Evolutionary conservation across 2,113 vertebrate genomes (phyloP), one percentile per base, ranked within the genome.

Genomic region (Macroglossus sobrinus): DNA sequence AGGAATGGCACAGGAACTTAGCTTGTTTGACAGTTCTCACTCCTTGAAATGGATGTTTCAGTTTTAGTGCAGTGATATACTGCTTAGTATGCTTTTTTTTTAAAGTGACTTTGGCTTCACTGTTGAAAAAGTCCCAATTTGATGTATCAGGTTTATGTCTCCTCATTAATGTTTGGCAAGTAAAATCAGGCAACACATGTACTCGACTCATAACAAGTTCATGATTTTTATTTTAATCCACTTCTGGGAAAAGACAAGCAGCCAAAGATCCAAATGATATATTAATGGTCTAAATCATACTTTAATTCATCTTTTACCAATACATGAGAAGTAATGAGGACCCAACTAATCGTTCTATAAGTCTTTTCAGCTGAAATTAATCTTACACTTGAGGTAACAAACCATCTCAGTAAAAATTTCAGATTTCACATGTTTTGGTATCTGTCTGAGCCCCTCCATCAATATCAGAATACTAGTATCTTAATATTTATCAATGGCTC

Each of bases 101-200:
- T 63, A 24, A 85, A 89, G 59, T 61, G 63, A 89, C 38, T 95
- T 95, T 95, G 94, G 92, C 92, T 86, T 97, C 50, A 21, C 24
- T 85, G 45, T 92, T 30, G 21, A 92, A 91, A 84, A 84, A 95
- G 21, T 82, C 81, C 81, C 76, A 18, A 71, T 93, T 94, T 74
- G 13, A 15, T 72, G 38, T 96, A 97, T 97, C 96, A 81, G n/a
- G 88, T 96, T 97, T 97, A 91, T 94, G 43, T 95, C 89, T 93
- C 92, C 94, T 97, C 95, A 85, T 97, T 97, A 98, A 78, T 53
- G 35, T 84, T 97, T 97, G 97, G 96, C 97, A 98, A 95, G 96
- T 93, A 89, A 97, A 96, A 85, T 84, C 84, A 94, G 78, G 57
- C 84, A 97, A 91, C 91, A 74, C 45, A 89, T 97, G 87, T 96